Conservation (phyloP, 2,797 vertebrate species). For the Phalloptychus januarius region DNA sequence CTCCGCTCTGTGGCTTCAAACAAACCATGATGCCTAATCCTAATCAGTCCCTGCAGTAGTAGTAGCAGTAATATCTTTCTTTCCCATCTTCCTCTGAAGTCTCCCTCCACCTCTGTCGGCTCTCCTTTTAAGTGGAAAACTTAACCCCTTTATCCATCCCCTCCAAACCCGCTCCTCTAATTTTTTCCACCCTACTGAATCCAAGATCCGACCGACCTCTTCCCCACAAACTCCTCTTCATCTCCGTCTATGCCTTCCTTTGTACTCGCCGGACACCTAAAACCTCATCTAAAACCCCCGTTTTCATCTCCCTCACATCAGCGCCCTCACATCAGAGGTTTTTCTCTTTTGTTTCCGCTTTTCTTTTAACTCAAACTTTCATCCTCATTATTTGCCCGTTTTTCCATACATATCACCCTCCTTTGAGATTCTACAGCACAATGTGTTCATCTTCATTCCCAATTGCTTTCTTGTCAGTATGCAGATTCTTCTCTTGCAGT, state of each 20-base stretch:
- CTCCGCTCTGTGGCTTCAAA: conserved; percentile 37
- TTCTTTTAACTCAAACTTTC: conserved; percentile 18
- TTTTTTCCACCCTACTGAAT: not conserved
- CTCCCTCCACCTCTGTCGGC: conserved; percentile 4
- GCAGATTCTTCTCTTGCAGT: conserved; percentile 18
- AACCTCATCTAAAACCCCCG: conserved; percentile 28
- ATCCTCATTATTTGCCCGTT: conserved; percentile 26
- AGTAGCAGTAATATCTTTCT: conserved; percentile 18
- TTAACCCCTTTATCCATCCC: conserved; percentile 2
- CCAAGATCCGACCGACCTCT: conserved; percentile 7
- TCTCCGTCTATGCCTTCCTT: conserved; percentile 23
- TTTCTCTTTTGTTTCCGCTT: conserved; percentile 7
- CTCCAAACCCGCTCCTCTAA: conserved; percentile 1
- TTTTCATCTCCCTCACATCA: conserved; percentile 34
- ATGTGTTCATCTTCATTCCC: conserved; percentile 21
- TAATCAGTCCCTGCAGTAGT: conserved; percentile 27
- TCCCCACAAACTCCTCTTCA: conserved; percentile 29
- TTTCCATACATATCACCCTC: conserved; percentile 24
- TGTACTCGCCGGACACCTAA: conserved; percentile 29
- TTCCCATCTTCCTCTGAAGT: conserved; percentile 3
- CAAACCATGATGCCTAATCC: conserved; percentile 37
- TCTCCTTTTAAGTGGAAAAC: conserved; percentile 16
- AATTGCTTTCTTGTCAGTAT: conserved; percentile 16
- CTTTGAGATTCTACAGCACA: conserved; percentile 23
- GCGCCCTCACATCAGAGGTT: conserved; percentile 33